phyloP scores from a whole-genome alignment of 2,888 invertebrate genomes.

The Oligia strigilis region DNA sequence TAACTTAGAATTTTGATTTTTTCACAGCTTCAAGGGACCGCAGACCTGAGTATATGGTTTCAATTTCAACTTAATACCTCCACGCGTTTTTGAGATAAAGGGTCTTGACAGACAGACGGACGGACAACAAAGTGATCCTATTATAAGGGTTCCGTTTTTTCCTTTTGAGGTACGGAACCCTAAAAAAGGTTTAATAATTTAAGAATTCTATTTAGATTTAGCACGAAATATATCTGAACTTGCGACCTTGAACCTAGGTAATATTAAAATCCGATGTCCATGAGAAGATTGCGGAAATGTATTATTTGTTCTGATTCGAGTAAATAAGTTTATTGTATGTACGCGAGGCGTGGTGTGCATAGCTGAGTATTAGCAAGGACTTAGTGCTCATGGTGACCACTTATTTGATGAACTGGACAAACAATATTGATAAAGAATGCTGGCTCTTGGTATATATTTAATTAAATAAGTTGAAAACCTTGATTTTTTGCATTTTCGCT shows the following conservation, averaged over 20 bases:
- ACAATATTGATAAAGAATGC: constrained; percentile 48
- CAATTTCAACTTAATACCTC: too few relatives aligned
- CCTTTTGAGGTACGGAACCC: too few relatives aligned
- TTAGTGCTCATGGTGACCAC: constrained; percentile 6
- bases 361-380: constrained; percentile 32
- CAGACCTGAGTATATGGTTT: too few relatives aligned
- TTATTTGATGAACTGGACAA: constrained; percentile 51
- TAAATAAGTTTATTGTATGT: constrained; percentile 40
- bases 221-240: too few relatives aligned
- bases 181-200: too few relatives aligned
- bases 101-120: too few relatives aligned
- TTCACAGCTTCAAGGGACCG: too few relatives aligned
- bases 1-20: too few relatives aligned
- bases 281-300: constrained; percentile 50
- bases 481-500: constrained; percentile 33
- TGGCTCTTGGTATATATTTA: constrained; percentile 45
- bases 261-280: constrained; percentile 10
- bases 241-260: not conserved
- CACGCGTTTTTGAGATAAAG: too few relatives aligned
- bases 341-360: constrained; percentile 12
- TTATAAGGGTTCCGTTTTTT: too few relatives aligned
- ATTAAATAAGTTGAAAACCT: constrained; percentile 39
- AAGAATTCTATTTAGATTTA: not conserved
- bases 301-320: constrained; percentile 33
- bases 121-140: too few relatives aligned